Conservation (phyloP, 2,888 invertebrate species). For the Empis stercorea region DNA sequence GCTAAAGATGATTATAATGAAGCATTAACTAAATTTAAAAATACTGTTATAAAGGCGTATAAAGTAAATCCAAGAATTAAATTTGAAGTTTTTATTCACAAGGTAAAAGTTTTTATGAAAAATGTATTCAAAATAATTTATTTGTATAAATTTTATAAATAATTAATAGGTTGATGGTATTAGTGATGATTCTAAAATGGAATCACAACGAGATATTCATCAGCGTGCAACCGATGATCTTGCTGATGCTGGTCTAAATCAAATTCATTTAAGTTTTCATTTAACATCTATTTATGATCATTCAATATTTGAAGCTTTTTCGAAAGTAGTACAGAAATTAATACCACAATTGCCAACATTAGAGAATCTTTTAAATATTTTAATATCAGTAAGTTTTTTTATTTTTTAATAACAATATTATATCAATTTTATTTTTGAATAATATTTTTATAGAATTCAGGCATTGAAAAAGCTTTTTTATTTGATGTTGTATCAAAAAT, state of each 20-base stretch:
- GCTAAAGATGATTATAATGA: conserved; percentile 98
- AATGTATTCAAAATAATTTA: background rate
- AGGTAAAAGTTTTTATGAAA: conserved; percentile 42
- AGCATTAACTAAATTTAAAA: conserved; percentile 81
- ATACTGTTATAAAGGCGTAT: conserved; percentile 88
- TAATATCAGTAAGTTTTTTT: conserved; percentile 72
- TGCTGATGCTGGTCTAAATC: conserved; percentile 72
- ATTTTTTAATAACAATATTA: background rate
- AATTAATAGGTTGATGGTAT: conserved; percentile 75
- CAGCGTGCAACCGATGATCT: conserved; percentile 93
- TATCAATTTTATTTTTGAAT: background rate
- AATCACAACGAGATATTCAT: conserved; percentile 96
- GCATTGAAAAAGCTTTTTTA: conserved; percentile 97
- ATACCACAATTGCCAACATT: conserved; percentile 94
- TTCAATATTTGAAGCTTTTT: conserved; percentile 99
- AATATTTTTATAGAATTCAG: conserved; percentile 69
- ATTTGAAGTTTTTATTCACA: conserved; percentile 98
- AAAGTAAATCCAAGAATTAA: conserved; percentile 92
- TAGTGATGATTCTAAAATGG: conserved; percentile 98
- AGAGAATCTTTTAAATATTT: conserved; percentile 93
- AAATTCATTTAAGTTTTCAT: conserved; percentile 87
- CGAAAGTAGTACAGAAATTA: conserved; percentile 97
- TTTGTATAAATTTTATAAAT: background rate
- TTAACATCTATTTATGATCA: conserved; percentile 99
- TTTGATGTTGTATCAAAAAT: conserved; percentile 99